Percentiles rank a stretch among this genome's conserved stretches.
phyloP scores from a whole-genome alignment of 2,113 vertebrate genomes.

The Sinosuthora webbiana region DNA sequence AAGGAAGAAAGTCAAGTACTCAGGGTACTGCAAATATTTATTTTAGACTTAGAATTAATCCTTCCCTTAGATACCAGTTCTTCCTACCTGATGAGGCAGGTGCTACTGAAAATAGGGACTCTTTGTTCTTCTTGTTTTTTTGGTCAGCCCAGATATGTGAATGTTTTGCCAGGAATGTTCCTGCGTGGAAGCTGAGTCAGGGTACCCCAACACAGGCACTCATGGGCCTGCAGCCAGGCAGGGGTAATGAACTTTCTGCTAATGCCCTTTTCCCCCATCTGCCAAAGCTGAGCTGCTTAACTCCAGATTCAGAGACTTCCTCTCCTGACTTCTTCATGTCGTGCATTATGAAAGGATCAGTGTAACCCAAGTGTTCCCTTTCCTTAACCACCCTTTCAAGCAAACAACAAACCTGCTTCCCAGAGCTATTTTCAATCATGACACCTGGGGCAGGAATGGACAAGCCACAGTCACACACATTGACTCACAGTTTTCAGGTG shows the following conservation, averaged over 20 bases:
- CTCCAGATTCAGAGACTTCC: background rate
- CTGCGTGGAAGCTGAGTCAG: background rate
- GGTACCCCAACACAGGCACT: background rate
- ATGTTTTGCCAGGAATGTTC: background rate
- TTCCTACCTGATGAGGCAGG: background rate
- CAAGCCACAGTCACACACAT: background rate
- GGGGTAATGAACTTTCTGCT: background rate
- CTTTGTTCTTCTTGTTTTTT: background rate
- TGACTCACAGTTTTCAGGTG: background rate
- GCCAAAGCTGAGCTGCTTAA: background rate
- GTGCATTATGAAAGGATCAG: background rate
- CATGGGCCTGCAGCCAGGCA: fast-evolving
- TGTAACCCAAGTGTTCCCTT: background rate
- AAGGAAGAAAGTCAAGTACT: background rate
- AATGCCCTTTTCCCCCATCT: background rate
- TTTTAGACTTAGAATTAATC: background rate
- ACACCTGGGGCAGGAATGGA: background rate
- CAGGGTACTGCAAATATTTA: background rate
- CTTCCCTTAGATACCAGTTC: background rate
- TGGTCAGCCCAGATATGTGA: background rate
- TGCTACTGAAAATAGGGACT: background rate
- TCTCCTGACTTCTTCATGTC: background rate
- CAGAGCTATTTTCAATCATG: background rate
- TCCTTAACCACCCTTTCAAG: background rate
- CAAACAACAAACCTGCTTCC: background rate